phyloP scores from a whole-genome alignment of 2,797 vertebrate genomes.

The Ctenopoma multispine region DNA sequence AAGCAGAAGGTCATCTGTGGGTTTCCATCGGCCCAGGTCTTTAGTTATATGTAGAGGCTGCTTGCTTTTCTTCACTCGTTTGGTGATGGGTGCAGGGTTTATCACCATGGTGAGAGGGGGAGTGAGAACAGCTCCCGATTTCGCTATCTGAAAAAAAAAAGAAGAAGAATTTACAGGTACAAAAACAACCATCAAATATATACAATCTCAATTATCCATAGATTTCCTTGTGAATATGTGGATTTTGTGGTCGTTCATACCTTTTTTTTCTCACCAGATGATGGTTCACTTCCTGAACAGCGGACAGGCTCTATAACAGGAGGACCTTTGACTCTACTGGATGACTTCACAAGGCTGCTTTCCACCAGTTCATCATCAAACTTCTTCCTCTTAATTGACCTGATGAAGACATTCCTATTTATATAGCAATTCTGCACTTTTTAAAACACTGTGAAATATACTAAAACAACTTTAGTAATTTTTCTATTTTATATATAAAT shows the following conservation, averaged over 20 bases:
- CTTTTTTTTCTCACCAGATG: conserved; percentile 95
- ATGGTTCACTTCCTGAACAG: conserved; percentile 90
- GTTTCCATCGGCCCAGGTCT: conserved; percentile 96
- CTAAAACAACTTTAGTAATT: not conserved
- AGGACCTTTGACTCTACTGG: conserved; percentile 92
- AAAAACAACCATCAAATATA: not conserved
- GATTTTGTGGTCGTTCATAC: conserved; percentile 64
- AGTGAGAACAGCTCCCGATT: conserved; percentile 85
- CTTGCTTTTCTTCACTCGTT: conserved; percentile 96
- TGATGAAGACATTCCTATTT: conserved; percentile 55
- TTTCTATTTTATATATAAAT: too few species aligned
- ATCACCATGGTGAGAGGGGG: conserved; percentile 87
- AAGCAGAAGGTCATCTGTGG: conserved; percentile 93
- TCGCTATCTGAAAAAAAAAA: conserved; percentile 84
- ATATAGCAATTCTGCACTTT: not conserved
- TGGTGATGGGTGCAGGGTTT: conserved; percentile 87
- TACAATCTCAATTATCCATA: not conserved
- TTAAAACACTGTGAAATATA: not conserved
- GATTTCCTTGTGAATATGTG: not conserved
- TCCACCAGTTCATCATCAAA: conserved; percentile 98
- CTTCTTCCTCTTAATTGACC: conserved; percentile 97
- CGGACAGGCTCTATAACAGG: conserved; percentile 90
- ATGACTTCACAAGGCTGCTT: conserved; percentile 97
- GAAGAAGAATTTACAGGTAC: not conserved
- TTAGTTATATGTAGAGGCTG: conserved; percentile 95